Base-by-base conservation (phyloP, 2,888 invertebrate genomes). In the Theretra japonica region DNA sequence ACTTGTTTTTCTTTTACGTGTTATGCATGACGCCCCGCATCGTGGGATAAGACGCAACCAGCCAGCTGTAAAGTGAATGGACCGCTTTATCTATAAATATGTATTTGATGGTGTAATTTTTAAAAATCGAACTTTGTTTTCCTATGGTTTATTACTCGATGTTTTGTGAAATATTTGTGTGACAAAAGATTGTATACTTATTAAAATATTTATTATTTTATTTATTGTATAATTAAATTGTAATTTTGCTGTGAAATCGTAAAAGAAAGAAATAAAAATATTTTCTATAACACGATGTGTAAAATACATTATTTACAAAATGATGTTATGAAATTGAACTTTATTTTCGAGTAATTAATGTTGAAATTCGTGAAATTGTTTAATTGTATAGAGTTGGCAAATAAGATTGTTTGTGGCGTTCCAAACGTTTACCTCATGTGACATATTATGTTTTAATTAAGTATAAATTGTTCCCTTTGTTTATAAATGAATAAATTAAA, bases 1-100 rank as follows among this genome's bases (percentile, higher is more conserved):
- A 53, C 48, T 65, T 65, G 48, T 48, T 65, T 65, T 65, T 65
- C 65, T 65, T 60, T 65, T 65, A 48, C 17, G 17, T 48, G 23
- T 7, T 48, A 65, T 65, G 48, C 60, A 65, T 11, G 21, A 17
- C 23, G 15, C 48, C 23, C 30, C 30, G 17, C 23, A 48, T 65
- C 41, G 33, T 7, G n/a, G 6, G 17, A 65, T 65, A 25, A 65
- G 21, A 65, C 23, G 23, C 23, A 65, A 23, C 23, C 41, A 17
- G 21, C 48, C 21, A 33, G 41, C 41, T 23, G 17, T 21, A 25
- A 48, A 65, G 48, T 48, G 48, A 65, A 48, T 23, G 41, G 23
- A 4, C 17, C 23, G 23, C 23, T 65, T 65, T 48, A 65, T 23
- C 21, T 15, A 48, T 41, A 11, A 41, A 41, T 41, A 41, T 17